These are phyloP conservation scores for Criorhina ranunculi DNA, from an alignment of 2,888 invertebrate species.

Conservation along the genomic window DNA sequence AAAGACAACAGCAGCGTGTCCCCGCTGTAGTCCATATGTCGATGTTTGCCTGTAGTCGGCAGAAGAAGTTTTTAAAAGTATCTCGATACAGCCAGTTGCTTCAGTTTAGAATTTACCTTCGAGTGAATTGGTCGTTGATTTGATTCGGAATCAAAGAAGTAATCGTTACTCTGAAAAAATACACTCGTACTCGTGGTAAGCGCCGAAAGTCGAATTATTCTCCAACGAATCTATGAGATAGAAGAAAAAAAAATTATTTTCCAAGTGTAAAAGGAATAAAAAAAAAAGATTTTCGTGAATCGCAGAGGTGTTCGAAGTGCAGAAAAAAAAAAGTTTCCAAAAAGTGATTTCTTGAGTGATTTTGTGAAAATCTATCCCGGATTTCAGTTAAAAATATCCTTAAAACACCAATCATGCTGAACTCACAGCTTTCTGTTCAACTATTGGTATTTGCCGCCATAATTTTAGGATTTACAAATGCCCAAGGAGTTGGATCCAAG, in stretches of 20 bases:
- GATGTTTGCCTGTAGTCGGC: slow-evolving; percentile 49
- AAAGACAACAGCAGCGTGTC: slow-evolving; percentile 59
- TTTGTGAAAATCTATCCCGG: slow-evolving; percentile 29
- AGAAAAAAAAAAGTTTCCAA: neutral
- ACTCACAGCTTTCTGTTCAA: slow-evolving; percentile 47
- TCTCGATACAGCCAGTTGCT: slow-evolving; percentile 79
- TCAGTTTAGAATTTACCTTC: slow-evolving; percentile 78
- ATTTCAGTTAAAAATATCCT: slow-evolving; percentile 32
- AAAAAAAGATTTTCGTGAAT: slow-evolving; percentile 23
- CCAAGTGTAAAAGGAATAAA: slow-evolving; percentile 23
- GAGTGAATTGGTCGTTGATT: slow-evolving; percentile 76
- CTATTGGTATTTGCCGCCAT: slow-evolving; percentile 61
- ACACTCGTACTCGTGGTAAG: slow-evolving; percentile 20
- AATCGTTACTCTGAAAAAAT: slow-evolving; percentile 29
- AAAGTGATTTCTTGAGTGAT: slow-evolving; percentile 33
- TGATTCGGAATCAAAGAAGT: slow-evolving; percentile 37
- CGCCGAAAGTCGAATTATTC: slow-evolving; percentile 45
- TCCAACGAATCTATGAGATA: slow-evolving; percentile 22
- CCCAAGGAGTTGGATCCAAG: slow-evolving; percentile 80
- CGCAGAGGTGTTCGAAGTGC: slow-evolving; percentile 25
- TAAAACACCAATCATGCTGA: slow-evolving; percentile 54
- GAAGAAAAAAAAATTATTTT: slow-evolving; percentile 16
- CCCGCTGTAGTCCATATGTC: slow-evolving; percentile 66
- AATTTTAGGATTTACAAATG: slow-evolving; percentile 72
- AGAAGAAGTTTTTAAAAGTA: slow-evolving; percentile 78